Base-by-base conservation (phyloP, 2,113 vertebrate species). In the Vanacampus margaritifer region DNA sequence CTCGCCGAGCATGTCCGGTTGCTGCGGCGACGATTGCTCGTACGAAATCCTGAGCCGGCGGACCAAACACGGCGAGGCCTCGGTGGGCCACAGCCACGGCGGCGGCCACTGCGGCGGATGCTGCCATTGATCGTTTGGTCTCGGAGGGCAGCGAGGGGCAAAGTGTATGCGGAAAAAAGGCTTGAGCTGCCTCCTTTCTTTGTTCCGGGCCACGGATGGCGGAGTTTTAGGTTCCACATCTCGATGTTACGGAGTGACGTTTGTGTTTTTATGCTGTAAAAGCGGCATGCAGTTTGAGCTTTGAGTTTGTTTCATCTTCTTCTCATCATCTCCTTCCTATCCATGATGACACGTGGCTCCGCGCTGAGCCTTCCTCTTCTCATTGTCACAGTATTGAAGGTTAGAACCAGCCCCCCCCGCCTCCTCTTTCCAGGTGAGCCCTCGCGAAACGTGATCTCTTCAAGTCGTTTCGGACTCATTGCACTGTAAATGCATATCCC, bases 1-100 rank as follows among this genome's bases (percentile, higher is more conserved):
- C 11, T 97, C 95, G 3, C 95, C 95, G 17, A 95, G 94, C 81
- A 90, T 95, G 92, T 94, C 94, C 0, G 95, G 95, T 3, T 97
- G 95, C 89, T 97, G 94, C 21, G 94, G 93, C 17, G 95, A 96
- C 11, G 95, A 96, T 86, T 95, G 93, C 79, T 93, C 95, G 71
- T 97, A 96, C 2, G 95, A 97, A 86, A 96, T 97, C 80, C 92
- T 96, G 75, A 96, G 94, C 88, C 92, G 94, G 72, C 92, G 93
- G 79, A 97, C 95, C 80, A 96, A 95, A 81, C 95, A 94, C 39
- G 95, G 94, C 48, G 95, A 95, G 79, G 91, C 90, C 26, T 89
- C 86, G 1, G 92, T 87, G 3, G 94, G 93, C 48, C 95, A 95
- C 64, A 87, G 92, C 58, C 95, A 95, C 17, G 78, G 88, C 0